Percentiles rank a stretch among this genome's conserved stretches.
Evolutionary conservation across 2,888 invertebrate species (phyloP).

Genomic region (Dasypolia templi): DNA sequence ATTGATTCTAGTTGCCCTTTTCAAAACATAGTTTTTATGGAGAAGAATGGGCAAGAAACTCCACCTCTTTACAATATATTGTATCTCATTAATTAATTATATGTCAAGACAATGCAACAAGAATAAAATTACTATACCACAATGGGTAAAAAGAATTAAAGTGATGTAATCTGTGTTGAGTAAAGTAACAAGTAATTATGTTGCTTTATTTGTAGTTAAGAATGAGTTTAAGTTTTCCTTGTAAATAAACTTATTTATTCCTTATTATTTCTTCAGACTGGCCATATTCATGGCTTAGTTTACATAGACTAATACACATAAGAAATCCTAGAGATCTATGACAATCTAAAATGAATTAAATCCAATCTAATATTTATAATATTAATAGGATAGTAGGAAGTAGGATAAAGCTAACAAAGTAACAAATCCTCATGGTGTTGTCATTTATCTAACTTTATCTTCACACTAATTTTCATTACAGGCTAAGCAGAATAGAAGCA

Average conservation of each 20-base stretch:
- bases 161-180: background rate
- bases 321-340: background rate
- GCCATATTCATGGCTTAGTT: background rate
- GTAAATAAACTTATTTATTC: background rate
- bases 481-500: slow-evolving; percentile 41
- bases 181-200: background rate
- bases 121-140: too few species aligned
- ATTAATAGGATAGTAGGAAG: too few species aligned
- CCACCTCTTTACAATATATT: too few species aligned
- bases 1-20: too few species aligned
- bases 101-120: too few species aligned
- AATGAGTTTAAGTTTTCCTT: background rate
- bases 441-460: slow-evolving; percentile 7
- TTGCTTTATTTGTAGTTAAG: background rate
- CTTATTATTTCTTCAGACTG: background rate
- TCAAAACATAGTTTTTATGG: too few species aligned
- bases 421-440: slow-evolving; percentile 14
- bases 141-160: too few species aligned
- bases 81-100: too few species aligned
- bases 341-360: too few species aligned
- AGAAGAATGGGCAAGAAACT: too few species aligned
- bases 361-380: too few species aligned
- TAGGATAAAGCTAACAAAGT: slow-evolving; percentile 4
- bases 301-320: background rate
- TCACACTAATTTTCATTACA: slow-evolving; percentile 42